Percentiles rank a stretch among this genome's conserved stretches.
These are phyloP conservation scores for Pterocles gutturalis DNA, from an alignment of 2,113 vertebrate species.

Conservation along the genomic window DNA sequence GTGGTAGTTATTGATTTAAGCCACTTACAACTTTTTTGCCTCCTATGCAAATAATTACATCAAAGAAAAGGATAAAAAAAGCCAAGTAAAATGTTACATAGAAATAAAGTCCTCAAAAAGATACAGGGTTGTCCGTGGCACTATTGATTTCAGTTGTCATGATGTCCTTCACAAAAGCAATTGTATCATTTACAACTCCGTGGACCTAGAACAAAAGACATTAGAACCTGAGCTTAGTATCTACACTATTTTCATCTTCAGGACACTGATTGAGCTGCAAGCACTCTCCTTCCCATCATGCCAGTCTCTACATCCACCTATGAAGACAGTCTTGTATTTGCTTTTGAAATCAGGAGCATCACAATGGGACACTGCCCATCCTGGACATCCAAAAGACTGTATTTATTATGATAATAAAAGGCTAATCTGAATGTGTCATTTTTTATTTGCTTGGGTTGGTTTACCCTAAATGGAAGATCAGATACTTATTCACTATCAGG, in stretches of 20 bases:
- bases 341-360: not conserved
- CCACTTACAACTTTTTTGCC: not conserved
- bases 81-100: not conserved
- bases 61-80: not conserved
- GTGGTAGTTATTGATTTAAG: not conserved
- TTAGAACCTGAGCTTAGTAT: not conserved
- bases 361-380: not conserved
- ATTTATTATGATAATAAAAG: not conserved
- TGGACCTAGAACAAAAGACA: conserved; percentile 85
- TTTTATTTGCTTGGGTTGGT: not conserved
- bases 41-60: not conserved
- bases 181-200: conserved; percentile 93
- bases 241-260: not conserved
- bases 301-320: not conserved
- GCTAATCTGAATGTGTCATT: not conserved
- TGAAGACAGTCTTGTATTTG: not conserved
- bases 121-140: conserved; percentile 99
- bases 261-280: not conserved
- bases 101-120: conserved; percentile 65
- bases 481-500: not conserved
- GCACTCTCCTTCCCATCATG: not conserved
- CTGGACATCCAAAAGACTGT: not conserved
- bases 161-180: conserved; percentile 92
- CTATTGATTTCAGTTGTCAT: conserved; percentile 97
- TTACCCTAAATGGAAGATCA: not conserved